Evolutionary conservation across 53 echinoderm and acorn worm genomes (phyloP).

Genomic region (Henricia sp.): DNA sequence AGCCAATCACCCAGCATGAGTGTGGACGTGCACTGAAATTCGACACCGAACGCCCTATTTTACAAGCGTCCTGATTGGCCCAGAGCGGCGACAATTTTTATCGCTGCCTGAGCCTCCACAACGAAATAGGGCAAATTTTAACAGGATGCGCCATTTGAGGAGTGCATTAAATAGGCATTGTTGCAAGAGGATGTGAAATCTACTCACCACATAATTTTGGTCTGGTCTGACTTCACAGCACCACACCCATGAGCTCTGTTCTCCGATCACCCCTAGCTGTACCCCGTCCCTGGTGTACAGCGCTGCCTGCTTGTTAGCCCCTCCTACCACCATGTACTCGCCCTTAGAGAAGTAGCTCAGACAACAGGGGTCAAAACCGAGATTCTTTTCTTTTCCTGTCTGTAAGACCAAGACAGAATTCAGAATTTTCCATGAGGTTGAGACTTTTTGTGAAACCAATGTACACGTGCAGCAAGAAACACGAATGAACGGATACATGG

Average conservation of each 20-base stretch:
- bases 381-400: conserved; percentile 81
- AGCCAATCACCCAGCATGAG: too few relatives aligned
- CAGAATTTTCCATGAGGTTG: too few relatives aligned
- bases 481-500: too few relatives aligned
- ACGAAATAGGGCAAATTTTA: not conserved
- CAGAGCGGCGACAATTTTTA: too few relatives aligned
- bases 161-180: not conserved
- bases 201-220: conserved; percentile 98
- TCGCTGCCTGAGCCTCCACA: too few relatives aligned
- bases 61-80: too few relatives aligned
- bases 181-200: too few relatives aligned
- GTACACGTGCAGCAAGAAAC: too few relatives aligned
- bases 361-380: conserved; percentile 90
- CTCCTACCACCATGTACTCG: conserved; percentile 94
- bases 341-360: conserved; percentile 84
- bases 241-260: conserved; percentile 99
- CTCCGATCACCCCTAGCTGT: conserved; percentile 96
- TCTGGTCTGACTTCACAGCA: conserved; percentile 96
- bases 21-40: too few relatives aligned
- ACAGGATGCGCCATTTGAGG: not conserved
- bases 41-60: too few relatives aligned
- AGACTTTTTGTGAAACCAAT: not conserved
- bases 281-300: conserved; percentile 94
- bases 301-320: conserved; percentile 87
- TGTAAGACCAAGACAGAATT: conserved; percentile 28